Conservation (phyloP, 35 echinoderm and acorn worm species). For the Heliocidaris tuberculata region DNA sequence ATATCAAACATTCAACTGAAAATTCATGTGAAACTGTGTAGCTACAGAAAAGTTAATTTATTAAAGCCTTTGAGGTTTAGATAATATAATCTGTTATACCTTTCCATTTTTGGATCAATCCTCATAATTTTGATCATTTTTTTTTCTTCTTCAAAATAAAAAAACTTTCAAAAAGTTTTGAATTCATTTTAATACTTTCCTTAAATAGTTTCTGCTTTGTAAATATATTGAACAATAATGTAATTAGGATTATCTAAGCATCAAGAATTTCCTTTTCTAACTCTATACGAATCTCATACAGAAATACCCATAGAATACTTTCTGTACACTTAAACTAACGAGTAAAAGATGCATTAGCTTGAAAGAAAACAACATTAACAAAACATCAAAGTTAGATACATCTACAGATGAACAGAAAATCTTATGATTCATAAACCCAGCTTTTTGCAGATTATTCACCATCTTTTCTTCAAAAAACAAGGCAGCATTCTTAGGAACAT, state of each 20-base stretch:
- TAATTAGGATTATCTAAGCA: not conserved
- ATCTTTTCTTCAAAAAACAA: slow-evolving; percentile 24
- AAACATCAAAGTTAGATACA: not conserved
- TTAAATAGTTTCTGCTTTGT: not conserved
- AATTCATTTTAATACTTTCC: not conserved
- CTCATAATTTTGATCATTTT: not conserved
- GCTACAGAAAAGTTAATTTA: not conserved
- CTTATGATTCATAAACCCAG: not conserved
- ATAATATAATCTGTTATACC: not conserved
- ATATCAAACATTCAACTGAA: too few species aligned
- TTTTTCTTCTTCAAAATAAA: not conserved
- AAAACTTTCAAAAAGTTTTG: not conserved
- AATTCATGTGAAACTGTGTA: not conserved
- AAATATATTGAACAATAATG: not conserved
- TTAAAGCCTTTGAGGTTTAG: not conserved
- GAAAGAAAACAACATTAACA: not conserved
- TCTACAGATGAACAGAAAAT: not conserved
- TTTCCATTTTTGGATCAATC: not conserved
- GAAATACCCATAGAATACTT: not conserved
- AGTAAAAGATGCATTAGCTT: not conserved
- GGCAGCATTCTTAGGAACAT: slow-evolving; percentile 27
- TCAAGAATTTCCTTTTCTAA: not conserved
- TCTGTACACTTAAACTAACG: not conserved
- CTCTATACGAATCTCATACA: not conserved
- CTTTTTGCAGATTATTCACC: not conserved